Evolutionary conservation across 1,140 invertebrate species (phyloP).

Genomic region (Drosophila serrata): DNA sequence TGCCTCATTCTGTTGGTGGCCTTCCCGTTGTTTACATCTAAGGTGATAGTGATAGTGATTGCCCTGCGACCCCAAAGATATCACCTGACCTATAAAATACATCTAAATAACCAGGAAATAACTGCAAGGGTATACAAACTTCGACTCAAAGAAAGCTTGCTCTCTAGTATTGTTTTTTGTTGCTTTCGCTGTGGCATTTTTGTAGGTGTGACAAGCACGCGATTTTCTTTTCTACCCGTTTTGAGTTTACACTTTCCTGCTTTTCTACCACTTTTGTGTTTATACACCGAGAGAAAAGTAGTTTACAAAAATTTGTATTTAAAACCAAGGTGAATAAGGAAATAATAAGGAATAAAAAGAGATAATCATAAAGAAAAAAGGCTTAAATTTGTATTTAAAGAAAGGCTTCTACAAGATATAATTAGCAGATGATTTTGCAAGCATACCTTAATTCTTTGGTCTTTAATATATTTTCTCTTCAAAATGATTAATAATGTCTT

Average conservation of each 20-base stretch:
- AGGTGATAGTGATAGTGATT: too few species aligned
- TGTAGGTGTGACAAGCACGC: slow-evolving; percentile 77
- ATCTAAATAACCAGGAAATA: too few species aligned
- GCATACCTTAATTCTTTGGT: too few species aligned
- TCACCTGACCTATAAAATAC: too few species aligned
- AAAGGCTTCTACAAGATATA: neutral
- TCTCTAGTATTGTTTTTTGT: slow-evolving; percentile 17
- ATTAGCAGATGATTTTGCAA: too few species aligned
- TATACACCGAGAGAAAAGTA: neutral
- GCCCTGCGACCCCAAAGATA: too few species aligned
- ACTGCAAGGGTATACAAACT: too few species aligned
- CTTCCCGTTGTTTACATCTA: too few species aligned
- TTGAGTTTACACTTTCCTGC: neutral
- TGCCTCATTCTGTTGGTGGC: too few species aligned
- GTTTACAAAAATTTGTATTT: neutral
- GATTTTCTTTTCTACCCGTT: slow-evolving; percentile 49
- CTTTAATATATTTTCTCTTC: neutral
- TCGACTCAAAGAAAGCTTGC: too few species aligned
- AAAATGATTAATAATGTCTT: accelerated
- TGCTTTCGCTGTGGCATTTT: slow-evolving; percentile 47
- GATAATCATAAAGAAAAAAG: neutral
- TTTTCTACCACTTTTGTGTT: slow-evolving; percentile 7
- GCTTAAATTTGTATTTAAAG: neutral
- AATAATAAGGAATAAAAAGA: too few species aligned
- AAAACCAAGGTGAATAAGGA: too few species aligned